These are phyloP conservation scores for Boleophthalmus pectinirostris DNA, from an alignment of 2,113 vertebrate species.

Conservation along the genomic window DNA sequence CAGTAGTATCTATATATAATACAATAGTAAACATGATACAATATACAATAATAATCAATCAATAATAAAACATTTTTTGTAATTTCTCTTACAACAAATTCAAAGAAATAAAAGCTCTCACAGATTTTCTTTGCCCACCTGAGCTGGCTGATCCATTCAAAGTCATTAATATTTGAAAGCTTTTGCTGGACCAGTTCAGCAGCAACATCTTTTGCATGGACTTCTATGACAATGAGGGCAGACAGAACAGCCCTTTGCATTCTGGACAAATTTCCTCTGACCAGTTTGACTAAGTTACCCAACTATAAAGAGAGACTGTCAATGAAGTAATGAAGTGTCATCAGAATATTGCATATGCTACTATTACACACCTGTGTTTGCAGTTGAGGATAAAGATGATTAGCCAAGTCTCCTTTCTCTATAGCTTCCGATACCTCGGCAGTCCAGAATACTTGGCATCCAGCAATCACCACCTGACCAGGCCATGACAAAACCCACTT, in stretches of 20 bases:
- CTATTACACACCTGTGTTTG: conserved; percentile 77
- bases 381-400: conserved; percentile 83
- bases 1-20: conserved; percentile 83
- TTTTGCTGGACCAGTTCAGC: conserved; percentile 82
- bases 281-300: conserved; percentile 82
- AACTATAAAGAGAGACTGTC: conserved; percentile 71
- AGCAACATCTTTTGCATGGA: conserved; percentile 90
- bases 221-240: conserved; percentile 92
- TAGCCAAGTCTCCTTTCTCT: conserved; percentile 77
- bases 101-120: no score
- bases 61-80: no score
- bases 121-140: conserved; percentile 72
- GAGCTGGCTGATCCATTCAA: conserved; percentile 96
- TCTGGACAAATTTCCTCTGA: conserved; percentile 83
- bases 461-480: conserved; percentile 94
- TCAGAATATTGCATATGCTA: not conserved
- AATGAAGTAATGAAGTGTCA: not conserved
- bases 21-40: not conserved
- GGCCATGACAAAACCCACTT: conserved; percentile 91
- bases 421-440: conserved; percentile 85
- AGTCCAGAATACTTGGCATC: conserved; percentile 93
- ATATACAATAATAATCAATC: no score
- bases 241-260: conserved; percentile 87
- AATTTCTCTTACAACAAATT: no score
- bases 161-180: conserved; percentile 82